phyloP scores from a whole-genome alignment of 2,797 vertebrate genomes.

The Xenops minutus region DNA sequence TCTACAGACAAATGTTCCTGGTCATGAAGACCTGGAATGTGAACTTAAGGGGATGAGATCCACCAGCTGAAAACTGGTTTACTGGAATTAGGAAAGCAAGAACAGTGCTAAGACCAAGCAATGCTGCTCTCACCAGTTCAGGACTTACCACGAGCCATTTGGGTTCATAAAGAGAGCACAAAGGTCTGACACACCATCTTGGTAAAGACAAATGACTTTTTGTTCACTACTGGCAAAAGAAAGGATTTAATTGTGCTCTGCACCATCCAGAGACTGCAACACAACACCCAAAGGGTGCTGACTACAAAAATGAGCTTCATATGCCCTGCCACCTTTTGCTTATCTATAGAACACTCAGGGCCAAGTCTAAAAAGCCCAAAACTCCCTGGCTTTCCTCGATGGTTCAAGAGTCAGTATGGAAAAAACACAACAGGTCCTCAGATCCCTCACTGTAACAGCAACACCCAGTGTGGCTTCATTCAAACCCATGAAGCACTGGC shows the following conservation, averaged over 20 bases:
- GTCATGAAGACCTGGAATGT: conserved; percentile 67
- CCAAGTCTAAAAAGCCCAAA: not conserved
- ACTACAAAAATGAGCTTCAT: not conserved
- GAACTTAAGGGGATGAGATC: not conserved
- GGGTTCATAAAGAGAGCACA: not conserved
- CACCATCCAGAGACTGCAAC: not conserved
- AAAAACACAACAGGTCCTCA: not conserved
- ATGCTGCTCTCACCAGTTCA: not conserved
- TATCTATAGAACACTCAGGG: not conserved
- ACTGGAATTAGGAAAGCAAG: conserved; percentile 1
- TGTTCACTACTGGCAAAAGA: not conserved
- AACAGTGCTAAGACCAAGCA: not conserved
- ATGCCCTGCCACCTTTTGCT: not conserved
- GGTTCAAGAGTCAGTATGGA: not conserved
- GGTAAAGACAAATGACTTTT: not conserved
- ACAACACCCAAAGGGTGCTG: not conserved
- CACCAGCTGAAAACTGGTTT: conserved; percentile 23
- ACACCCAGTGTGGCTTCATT: not conserved
- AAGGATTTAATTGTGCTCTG: not conserved
- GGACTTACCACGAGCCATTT: not conserved
- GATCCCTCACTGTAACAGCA: not conserved
- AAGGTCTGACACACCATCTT: not conserved
- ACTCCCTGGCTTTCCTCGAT: not conserved
- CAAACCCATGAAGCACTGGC: not conserved
- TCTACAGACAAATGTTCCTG: conserved; percentile 51